A percentile compares a stretch with the other conserved stretches of the same genome.
phyloP scores from a whole-genome alignment of 1,140 invertebrate genomes.

The Achroia grisella region DNA sequence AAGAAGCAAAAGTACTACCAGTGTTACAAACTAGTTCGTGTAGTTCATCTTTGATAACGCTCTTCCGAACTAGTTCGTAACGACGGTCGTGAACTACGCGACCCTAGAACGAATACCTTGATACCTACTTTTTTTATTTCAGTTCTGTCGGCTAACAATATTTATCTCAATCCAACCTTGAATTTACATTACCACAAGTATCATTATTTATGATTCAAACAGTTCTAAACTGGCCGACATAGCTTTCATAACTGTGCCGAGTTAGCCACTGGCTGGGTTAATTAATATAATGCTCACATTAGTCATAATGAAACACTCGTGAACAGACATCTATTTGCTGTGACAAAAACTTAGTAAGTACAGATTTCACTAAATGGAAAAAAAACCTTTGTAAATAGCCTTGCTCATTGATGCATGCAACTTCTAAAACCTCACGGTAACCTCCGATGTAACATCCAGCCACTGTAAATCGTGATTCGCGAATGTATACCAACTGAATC shows the following conservation, averaged over 20 bases:
- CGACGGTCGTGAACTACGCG: too few relatives aligned
- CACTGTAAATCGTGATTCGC: conserved; percentile 9
- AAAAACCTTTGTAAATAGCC: conserved; percentile 33
- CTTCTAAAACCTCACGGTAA: conserved; percentile 7
- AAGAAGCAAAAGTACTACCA: too few relatives aligned
- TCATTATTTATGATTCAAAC: conserved; percentile 17
- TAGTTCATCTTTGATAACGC: too few relatives aligned
- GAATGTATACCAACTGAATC: conserved; percentile 21
- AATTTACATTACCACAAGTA: neutral
- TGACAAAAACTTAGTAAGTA: conserved; percentile 49
- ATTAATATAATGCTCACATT: too few relatives aligned
- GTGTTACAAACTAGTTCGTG: too few relatives aligned
- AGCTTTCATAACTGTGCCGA: too few relatives aligned
- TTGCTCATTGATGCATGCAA: conserved; percentile 38
- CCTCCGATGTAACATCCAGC: neutral
- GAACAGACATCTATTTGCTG: neutral
- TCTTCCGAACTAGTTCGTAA: too few relatives aligned
- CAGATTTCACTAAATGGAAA: conserved; percentile 22
- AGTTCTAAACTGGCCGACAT: too few relatives aligned
- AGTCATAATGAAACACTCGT: neutral
- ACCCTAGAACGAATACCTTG: too few relatives aligned
- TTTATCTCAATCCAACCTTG: neutral
- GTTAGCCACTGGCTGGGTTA: too few relatives aligned
- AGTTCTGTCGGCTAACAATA: too few relatives aligned
- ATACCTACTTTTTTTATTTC: too few relatives aligned